Base-by-base conservation (phyloP, 2,113 vertebrate genomes). In the Diglossa brunneiventris region DNA sequence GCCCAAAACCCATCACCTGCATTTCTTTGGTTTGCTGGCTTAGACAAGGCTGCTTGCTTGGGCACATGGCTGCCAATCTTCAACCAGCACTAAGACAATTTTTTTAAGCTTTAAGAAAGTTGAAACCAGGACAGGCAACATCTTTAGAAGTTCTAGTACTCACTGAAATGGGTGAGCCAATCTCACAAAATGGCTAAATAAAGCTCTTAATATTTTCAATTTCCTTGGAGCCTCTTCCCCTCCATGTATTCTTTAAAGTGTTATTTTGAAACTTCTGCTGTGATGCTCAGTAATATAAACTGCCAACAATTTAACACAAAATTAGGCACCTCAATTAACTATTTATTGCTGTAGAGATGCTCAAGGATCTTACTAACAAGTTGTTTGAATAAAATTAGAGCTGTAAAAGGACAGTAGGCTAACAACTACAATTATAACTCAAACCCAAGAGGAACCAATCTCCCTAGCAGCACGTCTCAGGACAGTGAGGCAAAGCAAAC, bases 341-440 rank as follows among this genome's bases (percentile, higher is more conserved):
- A 64, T 87, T 95, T 89, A 61, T 78, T 87, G 74, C 56, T 61
- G 53, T 33, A 31, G 73, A 77, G 77, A 75, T 55, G 61, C 58
- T 81, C 76, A 61, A 92, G 62, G 39, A 64, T 64, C 44, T 84
- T 87, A 28, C 52, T 83, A 74, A 93, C 64, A 59, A 75, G 56
- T 75, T 63, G n/a, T 81, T 93, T 61, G 83, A 92, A 61, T 77
- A 83, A 77, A 89, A 89, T 89, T 50, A 93, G 64, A 92, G 64
- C 47, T 50, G 35, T 70, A 44, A 89, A 75, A 92, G 47, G 86
- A 87, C 24, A 68, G 58, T 67, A 75, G 70, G 41, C 53, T 78
- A 89, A 89, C 56, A 90, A 23, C 61, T 49, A 63, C 72, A 75
- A 68, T 70, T 83, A 35, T 69, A 70, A 62, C 18, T 84, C 52